Percentiles rank a stretch among this genome's conserved stretches.
Conservation (phyloP, 2,888 invertebrate species). For the Temnothorax rugatulus region DNA sequence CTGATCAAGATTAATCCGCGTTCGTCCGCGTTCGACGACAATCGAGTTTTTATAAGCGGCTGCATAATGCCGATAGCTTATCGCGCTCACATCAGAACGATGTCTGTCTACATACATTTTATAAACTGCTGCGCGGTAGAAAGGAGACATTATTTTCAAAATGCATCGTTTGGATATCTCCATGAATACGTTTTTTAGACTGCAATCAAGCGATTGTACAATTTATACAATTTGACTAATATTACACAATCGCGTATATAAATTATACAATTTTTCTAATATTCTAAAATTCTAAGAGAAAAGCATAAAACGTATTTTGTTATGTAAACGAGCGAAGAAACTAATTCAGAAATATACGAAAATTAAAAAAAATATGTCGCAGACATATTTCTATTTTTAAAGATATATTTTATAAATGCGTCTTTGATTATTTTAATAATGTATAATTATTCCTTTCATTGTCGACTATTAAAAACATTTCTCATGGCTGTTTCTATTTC, state of each 20-base stretch:
- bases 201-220: background rate
- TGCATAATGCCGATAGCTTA: conserved; percentile 76
- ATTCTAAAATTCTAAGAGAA: background rate
- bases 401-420: background rate
- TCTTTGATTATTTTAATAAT: background rate
- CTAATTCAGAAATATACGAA: background rate
- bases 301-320: background rate
- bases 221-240: background rate
- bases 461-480: too few relatives aligned
- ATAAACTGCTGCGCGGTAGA: conserved; percentile 30
- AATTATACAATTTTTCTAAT: background rate
- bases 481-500: background rate
- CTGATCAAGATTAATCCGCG: conserved; percentile 72
- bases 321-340: background rate
- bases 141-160: conserved; percentile 54
- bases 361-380: background rate
- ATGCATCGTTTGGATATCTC: background rate
- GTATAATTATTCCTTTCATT: background rate
- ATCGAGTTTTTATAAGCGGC: conserved; percentile 75
- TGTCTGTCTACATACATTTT: conserved; percentile 44
- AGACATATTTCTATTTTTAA: background rate
- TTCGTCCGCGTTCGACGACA: conserved; percentile 71
- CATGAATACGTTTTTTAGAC: background rate
- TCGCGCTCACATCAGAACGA: conserved; percentile 66
- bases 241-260: background rate